These are phyloP conservation scores for Pantherophis alleghaniensis DNA, from an alignment of 2,797 vertebrate species.

Conservation along the genomic window DNA sequence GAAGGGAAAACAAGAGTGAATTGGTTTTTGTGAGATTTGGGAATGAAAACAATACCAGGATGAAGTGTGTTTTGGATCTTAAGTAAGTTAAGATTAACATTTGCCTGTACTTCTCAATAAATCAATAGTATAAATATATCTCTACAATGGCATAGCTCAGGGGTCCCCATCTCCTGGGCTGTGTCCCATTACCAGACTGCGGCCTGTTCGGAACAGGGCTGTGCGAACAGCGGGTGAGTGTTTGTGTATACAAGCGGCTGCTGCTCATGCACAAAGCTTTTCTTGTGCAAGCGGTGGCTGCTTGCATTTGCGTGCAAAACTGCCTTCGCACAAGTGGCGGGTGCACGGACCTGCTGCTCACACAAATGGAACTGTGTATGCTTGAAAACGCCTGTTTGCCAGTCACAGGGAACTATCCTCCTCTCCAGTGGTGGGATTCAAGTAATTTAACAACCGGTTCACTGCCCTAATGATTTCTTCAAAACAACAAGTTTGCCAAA, in stretches of 20 bases:
- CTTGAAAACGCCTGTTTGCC: not conserved
- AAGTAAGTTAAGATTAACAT: not conserved
- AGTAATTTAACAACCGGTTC: too few species aligned
- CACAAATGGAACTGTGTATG: not conserved
- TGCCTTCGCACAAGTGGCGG: accelerated
- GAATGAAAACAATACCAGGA: not conserved
- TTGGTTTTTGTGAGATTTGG: not conserved
- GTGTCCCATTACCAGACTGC: not conserved
- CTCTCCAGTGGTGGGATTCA: too few species aligned
- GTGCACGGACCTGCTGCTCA: not conserved
- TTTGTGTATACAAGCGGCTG: not conserved
- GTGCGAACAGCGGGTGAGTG: accelerated
- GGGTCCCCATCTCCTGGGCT: not conserved
- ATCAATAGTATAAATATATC: not conserved
- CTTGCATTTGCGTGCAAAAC: not conserved
- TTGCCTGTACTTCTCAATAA: not conserved
- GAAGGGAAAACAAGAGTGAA: not conserved
- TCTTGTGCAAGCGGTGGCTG: accelerated
- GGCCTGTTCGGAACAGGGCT: not conserved
- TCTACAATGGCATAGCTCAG: not conserved
- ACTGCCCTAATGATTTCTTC: too few species aligned
- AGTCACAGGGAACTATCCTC: not conserved
- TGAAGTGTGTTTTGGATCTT: not conserved
- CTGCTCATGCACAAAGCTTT: not conserved
- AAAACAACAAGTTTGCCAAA: too few species aligned